A percentile compares a stretch with the other conserved stretches of the same genome.
Conservation (phyloP, 2,113 vertebrate genomes). For the Sylvicapra grimmia region DNA sequence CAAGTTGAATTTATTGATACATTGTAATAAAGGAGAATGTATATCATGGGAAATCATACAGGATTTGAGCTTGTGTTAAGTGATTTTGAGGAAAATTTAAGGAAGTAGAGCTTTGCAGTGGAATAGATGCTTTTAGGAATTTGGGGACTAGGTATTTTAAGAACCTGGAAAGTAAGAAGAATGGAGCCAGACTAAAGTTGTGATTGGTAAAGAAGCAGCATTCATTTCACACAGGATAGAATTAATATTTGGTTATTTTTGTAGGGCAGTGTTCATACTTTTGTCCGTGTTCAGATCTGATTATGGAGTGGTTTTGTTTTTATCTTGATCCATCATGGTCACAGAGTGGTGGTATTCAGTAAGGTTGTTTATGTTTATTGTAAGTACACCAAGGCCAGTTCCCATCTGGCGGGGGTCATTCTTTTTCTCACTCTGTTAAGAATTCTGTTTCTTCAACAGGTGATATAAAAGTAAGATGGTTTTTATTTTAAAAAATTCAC, state of each 20-base stretch:
- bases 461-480: background rate
- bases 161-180: background rate
- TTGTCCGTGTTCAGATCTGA: background rate
- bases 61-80: background rate
- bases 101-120: background rate
- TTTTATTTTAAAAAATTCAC: background rate
- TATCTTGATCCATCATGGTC: background rate
- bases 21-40: background rate
- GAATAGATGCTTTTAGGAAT: constrained; percentile 24
- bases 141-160: background rate
- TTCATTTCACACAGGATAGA: background rate
- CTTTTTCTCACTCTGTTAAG: background rate
- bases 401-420: background rate
- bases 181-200: background rate
- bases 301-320: background rate
- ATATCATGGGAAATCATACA: background rate
- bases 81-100: background rate
- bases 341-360: background rate
- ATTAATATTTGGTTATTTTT: background rate
- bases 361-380: background rate
- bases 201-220: background rate
- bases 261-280: background rate
- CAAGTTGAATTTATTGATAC: background rate
- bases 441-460: constrained; percentile 3
- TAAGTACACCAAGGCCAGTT: background rate